phyloP scores from a whole-genome alignment of 2,113 vertebrate genomes.

The Trinectes maculatus region DNA sequence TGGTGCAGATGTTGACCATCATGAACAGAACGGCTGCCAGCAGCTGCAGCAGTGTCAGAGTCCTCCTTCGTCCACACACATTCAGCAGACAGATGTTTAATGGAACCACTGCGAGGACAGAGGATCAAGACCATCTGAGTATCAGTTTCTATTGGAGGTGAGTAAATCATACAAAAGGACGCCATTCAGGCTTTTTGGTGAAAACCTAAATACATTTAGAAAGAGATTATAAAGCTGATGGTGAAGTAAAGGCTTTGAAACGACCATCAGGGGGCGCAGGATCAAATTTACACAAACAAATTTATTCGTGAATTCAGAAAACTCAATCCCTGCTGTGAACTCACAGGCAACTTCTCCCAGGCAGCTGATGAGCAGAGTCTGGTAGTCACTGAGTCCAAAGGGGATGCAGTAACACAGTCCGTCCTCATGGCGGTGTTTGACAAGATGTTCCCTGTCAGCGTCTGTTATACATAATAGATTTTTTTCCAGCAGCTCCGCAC shows the following conservation, averaged over 20 bases:
- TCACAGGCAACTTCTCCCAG: constrained; percentile 89
- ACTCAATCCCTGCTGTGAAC: background rate
- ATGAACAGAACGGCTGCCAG: constrained; percentile 88
- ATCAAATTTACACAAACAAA: too few species aligned
- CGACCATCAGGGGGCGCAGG: too few species aligned
- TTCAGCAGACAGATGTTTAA: constrained; percentile 90
- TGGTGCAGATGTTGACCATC: constrained; percentile 90
- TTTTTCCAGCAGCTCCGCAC: constrained; percentile 89
- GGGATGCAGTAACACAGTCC: constrained; percentile 87
- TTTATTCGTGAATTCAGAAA: too few species aligned
- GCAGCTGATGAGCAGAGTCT: constrained; percentile 92
- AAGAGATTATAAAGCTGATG: too few species aligned
- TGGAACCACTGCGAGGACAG: constrained; percentile 85
- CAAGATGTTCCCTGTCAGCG: background rate
- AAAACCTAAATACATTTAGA: too few species aligned
- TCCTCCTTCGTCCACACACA: constrained; percentile 85
- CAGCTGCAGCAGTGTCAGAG: constrained; percentile 86
- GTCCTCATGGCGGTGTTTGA: constrained; percentile 66
- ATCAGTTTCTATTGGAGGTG: too few species aligned
- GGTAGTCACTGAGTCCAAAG: constrained; percentile 85
- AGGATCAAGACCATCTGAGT: background rate
- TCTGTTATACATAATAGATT: constrained; percentile 85
- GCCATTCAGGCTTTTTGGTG: too few species aligned
- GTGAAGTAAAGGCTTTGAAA: too few species aligned
- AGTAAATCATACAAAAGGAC: too few species aligned